A percentile compares a stretch with the other conserved stretches of the same genome.
These are phyloP conservation scores for Sphenopsis melanotis DNA, from an alignment of 2,797 vertebrate genomes.

Conservation along the genomic window DNA sequence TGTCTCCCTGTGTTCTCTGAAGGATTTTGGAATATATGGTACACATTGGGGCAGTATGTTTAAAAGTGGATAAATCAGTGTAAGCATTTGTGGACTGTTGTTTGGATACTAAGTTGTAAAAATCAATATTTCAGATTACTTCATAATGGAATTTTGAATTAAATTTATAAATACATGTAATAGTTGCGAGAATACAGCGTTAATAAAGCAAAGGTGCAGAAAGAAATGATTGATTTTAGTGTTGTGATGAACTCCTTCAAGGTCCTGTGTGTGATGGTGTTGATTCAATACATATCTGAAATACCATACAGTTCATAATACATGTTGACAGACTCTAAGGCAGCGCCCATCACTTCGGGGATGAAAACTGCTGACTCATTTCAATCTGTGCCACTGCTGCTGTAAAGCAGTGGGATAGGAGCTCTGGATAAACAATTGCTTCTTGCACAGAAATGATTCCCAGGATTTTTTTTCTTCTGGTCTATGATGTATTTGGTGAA, in stretches of 20 bases:
- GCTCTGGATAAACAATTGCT: not conserved
- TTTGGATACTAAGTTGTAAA: not conserved
- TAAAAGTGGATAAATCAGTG: not conserved
- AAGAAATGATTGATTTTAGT: not conserved
- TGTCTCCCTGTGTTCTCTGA: not conserved
- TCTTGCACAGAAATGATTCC: not conserved
- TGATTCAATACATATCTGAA: not conserved
- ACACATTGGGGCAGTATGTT: not conserved
- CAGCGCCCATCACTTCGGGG: fast-evolving
- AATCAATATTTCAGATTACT: not conserved
- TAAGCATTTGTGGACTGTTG: not conserved
- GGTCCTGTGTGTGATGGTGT: not conserved
- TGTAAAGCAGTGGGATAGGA: not conserved
- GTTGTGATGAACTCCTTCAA: not conserved
- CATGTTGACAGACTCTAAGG: not conserved
- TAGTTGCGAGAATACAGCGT: not conserved
- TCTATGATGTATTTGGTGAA: not conserved
- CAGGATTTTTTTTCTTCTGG: not conserved
- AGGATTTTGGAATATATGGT: not conserved
- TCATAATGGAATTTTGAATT: not conserved
- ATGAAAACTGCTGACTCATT: not conserved
- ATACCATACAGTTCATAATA: not conserved
- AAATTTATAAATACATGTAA: not conserved
- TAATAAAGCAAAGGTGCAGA: not conserved
- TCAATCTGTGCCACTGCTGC: not conserved